Base-by-base conservation (phyloP, 2,888 invertebrate species). In the Acanthosoma haemorrhoidale region DNA sequence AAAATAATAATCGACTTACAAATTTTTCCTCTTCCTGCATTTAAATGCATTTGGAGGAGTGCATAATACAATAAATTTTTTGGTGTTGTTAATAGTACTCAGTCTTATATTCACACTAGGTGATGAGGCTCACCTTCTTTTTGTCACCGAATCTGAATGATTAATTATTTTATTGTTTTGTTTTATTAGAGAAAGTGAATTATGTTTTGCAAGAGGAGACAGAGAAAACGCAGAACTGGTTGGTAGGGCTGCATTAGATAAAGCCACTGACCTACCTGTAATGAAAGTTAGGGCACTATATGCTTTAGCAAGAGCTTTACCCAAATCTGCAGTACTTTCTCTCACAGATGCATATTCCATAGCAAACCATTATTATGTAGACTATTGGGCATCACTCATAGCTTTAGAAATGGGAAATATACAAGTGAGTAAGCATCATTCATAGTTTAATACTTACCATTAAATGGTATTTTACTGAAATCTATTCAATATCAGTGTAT, bases 331-430 rank as follows among this genome's bases (percentile, higher is more conserved):
- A 76, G 78, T 78, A 78, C 75, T 83, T 80, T 78, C 85, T 84
- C 70, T 86, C 83, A 77, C 81, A 82, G 75, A 81, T 88, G 92
- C 92, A 3, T 81, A 93, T n/a, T 86, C 88, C 16, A 81, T 90
- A 71, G 89, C 92, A 1, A 85, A 85, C 73, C 85, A 86, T 41
- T 88, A 91, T 75, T 88, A 92, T 78, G 82, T 94, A 76, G 88
- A 91, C 74, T 91, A 91, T 78, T 85, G 91, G 74, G 85, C 87
- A 58, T 88, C 91, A 0, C 79, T 91, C 31, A 86, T 89, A 3
- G 88, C 90, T 76, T 85, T 93, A 82, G 88, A 92, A 77, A 85
- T 93, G 61, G 92, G 92, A 0, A 88, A 91, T 78, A 84, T 91
- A 11, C 85, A 85, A 82, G 84, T 85, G 76, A 70, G 69, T 64